phyloP scores from a whole-genome alignment of 1,140 invertebrate genomes.

The Zaprionus gabonicus region DNA sequence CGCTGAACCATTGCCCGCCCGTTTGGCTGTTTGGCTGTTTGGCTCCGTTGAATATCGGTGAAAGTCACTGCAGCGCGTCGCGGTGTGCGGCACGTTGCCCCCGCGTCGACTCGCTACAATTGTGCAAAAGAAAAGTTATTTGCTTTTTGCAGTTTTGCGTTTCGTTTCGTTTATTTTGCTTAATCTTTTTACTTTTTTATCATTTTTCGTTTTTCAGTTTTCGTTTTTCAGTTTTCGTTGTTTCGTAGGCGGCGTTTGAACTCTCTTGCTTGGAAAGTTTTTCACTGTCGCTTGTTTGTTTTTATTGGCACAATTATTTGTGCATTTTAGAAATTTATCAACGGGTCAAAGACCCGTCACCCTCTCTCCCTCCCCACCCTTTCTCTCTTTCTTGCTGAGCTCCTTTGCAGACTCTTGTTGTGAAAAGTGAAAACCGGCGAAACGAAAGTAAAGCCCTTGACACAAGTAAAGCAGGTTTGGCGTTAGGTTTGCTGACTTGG shows the following conservation, averaged over 20 bases:
- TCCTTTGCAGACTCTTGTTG: neutral
- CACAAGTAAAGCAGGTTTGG: neutral
- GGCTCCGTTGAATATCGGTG: slow-evolving; percentile 69
- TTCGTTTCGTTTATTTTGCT: slow-evolving; percentile 49
- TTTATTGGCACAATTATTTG: slow-evolving; percentile 83
- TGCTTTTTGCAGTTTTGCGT: slow-evolving; percentile 66
- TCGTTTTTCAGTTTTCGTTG: slow-evolving; percentile 43
- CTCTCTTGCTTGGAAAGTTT: slow-evolving; percentile 78
- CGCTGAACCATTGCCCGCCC: neutral
- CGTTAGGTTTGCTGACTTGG: neutral
- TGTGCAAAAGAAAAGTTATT: slow-evolving; percentile 82
- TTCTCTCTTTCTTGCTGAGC: slow-evolving; percentile 1
- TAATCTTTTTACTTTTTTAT: slow-evolving; percentile 42
- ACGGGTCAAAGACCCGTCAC: slow-evolving; percentile 62
- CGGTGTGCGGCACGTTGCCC: neutral
- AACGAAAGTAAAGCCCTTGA: slow-evolving; percentile 59
- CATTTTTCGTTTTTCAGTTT: slow-evolving; percentile 15
- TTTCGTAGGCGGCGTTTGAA: slow-evolving; percentile 78
- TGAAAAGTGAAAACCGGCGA: slow-evolving; percentile 65
- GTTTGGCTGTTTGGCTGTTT: slow-evolving; percentile 14
- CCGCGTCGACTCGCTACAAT: slow-evolving; percentile 69
- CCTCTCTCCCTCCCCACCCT: neutral
- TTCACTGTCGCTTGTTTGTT: slow-evolving; percentile 64
- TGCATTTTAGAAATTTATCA: slow-evolving; percentile 82
- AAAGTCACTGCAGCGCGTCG: slow-evolving; percentile 70